Base-by-base conservation (phyloP, 2,888 invertebrate species). In the Sesia apiformis region DNA sequence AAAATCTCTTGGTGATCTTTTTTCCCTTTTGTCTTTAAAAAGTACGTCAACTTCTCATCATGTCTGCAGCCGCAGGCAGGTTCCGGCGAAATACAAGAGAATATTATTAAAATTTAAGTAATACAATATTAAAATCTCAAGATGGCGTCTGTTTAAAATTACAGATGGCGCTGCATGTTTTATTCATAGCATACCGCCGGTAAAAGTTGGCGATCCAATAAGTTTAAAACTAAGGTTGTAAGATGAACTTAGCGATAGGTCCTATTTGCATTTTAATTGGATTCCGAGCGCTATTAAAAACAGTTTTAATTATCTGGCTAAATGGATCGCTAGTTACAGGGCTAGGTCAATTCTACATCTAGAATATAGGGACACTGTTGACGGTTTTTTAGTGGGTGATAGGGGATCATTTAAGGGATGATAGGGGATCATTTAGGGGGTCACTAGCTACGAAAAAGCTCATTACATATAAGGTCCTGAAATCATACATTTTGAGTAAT, bases 261-360 rank as follows among this genome's bases (percentile, higher is more conserved):
- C 59, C 65, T 70, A 81, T 81, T 79, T 74, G 74, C 78, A 81
- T 81, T 78, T 81, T 80, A 81, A 81, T 81, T 80, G 78, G 75
- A 72, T 64, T 62, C 63, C 56, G 56, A 55, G 52, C 56, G 57
- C 61, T 53, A 58, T 62, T 66, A 65, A 62, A 60, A 69, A 66
- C 63, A 64, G 64, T 67, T 67, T 58, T 74, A 69, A 71, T 74
- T 65, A 69, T 63, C 56, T 62, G 56, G 54, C 43, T 59, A 60
- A 56, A 49, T 40, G 49, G 39, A 49, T 55, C 46, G 23, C 23
- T 23, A 23, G 23, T 1, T 23, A 23, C 23, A 23, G 23, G 23
- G 23, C 2, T 23, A 23, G 23, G 23, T 23, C 23, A 23, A 2
- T 23, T 23, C 23, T 23, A 23, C 23, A 23, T 23, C 23, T 23